Percentiles rank a stretch among this genome's conserved stretches.
Evolutionary conservation across 2,797 vertebrate species (phyloP).

Genomic region (Hylomyscus alleni): DNA sequence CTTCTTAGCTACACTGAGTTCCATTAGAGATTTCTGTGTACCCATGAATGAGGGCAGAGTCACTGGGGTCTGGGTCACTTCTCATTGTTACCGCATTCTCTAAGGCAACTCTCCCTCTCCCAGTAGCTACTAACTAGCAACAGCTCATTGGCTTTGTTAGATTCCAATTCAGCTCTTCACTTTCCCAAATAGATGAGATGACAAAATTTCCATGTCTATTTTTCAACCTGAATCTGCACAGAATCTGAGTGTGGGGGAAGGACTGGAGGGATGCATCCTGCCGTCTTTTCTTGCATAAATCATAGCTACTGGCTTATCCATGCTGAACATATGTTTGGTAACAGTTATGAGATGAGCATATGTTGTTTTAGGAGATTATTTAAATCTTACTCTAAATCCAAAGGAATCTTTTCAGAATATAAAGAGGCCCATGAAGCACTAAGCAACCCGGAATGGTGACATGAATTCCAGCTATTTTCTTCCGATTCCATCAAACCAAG

Average conservation of each 20-base stretch:
- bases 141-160: not conserved
- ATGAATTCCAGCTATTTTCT: constrained; percentile 32
- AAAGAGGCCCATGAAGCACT: constrained; percentile 59
- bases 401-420: constrained; percentile 75
- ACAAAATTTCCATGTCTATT: constrained; percentile 59
- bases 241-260: constrained; percentile 38
- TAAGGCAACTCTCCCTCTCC: not conserved
- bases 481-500: not conserved
- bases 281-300: constrained; percentile 77
- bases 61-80: not conserved
- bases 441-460: constrained; percentile 8
- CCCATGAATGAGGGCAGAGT: too few species aligned
- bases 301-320: constrained; percentile 73
- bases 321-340: constrained; percentile 82
- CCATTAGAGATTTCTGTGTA: not conserved
- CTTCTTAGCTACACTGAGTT: not conserved
- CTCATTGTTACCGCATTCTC: not conserved
- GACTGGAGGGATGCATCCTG: constrained; percentile 39
- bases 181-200: constrained; percentile 51
- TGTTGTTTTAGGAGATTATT: constrained; percentile 85
- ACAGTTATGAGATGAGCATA: constrained; percentile 82
- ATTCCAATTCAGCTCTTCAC: not conserved
- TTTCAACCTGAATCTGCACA: constrained; percentile 51
- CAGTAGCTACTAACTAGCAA: not conserved
- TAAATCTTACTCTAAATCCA: constrained; percentile 83